Evolutionary conservation across 1,140 invertebrate genomes (phyloP).

Genomic region (Euborellia annulipes): DNA sequence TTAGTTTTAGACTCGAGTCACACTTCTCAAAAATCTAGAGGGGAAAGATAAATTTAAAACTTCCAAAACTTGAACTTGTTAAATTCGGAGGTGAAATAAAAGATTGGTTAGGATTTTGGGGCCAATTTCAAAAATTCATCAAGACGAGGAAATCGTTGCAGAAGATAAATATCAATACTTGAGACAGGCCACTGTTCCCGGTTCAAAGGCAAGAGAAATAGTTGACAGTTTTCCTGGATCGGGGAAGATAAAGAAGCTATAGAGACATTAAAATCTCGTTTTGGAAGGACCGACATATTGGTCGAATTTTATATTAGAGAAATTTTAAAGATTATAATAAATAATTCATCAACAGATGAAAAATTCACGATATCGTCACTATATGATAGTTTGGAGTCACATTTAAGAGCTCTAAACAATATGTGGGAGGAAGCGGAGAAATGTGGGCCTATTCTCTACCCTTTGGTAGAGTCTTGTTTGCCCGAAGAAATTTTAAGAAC

Average conservation of each 20-base stretch:
- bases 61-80: conserved; percentile 20
- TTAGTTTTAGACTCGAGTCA: no score
- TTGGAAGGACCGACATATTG: conserved; percentile 20
- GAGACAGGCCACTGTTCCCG: conserved; percentile 11
- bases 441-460: conserved; percentile 19
- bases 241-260: conserved; percentile 17
- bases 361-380: conserved; percentile 9
- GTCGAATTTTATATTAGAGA: conserved; percentile 24
- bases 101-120: conserved; percentile 26
- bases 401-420: conserved; percentile 19
- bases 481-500: conserved; percentile 18
- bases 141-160: conserved; percentile 16
- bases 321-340: conserved; percentile 15
- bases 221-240: conserved; percentile 18
- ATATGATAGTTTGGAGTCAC: conserved; percentile 16
- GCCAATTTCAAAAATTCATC: conserved; percentile 24
- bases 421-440: conserved; percentile 20
- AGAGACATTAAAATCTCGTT: conserved; percentile 18
- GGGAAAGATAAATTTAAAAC: conserved; percentile 10
- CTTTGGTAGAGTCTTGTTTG: conserved; percentile 22
- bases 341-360: not conserved
- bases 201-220: conserved; percentile 13
- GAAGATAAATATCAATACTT: conserved; percentile 21
- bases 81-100: conserved; percentile 22
- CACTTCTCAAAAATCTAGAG: no score